Conservation (phyloP, 1,140 invertebrate genomes). For the Temnothorax nylanderi region DNA sequence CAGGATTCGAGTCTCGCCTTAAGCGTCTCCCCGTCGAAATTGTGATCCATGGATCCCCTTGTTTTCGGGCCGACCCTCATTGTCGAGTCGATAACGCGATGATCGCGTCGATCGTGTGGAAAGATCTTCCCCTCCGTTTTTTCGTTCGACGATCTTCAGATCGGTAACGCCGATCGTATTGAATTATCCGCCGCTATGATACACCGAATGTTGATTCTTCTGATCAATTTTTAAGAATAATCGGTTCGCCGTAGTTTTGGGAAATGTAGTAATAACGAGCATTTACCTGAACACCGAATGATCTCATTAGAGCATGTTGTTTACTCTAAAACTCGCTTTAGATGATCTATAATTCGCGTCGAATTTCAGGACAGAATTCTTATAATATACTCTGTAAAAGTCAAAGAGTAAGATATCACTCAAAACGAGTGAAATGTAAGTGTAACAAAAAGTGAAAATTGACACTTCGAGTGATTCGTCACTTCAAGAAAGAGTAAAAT, state of each 20-base stretch:
- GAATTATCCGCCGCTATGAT: background rate
- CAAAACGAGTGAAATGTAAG: no score
- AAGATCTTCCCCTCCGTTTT: background rate
- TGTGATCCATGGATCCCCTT: slow-evolving; percentile 65
- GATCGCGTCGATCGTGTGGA: background rate
- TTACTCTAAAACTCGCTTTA: background rate
- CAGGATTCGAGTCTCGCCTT: slow-evolving; percentile 78
- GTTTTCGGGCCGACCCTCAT: slow-evolving; percentile 39
- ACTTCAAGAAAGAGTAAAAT: no score
- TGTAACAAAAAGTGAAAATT: no score
- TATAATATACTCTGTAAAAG: background rate
- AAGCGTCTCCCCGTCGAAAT: slow-evolving; percentile 75
- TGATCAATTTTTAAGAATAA: background rate
- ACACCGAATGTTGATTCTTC: background rate
- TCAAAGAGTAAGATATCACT: no score
- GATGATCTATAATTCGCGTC: background rate
- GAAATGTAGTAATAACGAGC: background rate
- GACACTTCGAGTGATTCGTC: no score
- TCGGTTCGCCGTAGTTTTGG: background rate
- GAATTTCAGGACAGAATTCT: background rate
- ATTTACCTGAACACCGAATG: background rate
- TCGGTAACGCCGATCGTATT: background rate
- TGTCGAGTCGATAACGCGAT: slow-evolving; percentile 36
- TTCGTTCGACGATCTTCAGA: background rate
- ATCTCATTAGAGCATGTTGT: background rate